These are phyloP conservation scores for Pinna nobilis DNA, from an alignment of 1,140 invertebrate species.

Conservation along the genomic window DNA sequence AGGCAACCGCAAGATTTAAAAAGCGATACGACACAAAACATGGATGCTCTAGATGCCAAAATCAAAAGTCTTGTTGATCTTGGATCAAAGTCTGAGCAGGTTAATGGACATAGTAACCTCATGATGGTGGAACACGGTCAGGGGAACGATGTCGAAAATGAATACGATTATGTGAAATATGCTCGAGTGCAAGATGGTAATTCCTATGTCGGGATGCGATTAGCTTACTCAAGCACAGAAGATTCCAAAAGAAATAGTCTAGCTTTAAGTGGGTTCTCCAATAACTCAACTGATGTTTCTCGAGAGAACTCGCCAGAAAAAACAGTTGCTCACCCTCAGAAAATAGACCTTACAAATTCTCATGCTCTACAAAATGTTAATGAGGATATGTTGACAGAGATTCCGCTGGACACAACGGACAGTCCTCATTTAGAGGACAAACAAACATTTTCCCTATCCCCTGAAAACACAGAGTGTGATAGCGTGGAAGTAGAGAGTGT, in stretches of 20 bases:
- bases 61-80: not conserved
- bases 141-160: conserved; percentile 65
- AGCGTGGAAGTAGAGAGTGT: conserved; percentile 90
- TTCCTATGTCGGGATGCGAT: conserved; percentile 86
- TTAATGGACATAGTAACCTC: not conserved
- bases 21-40: not conserved
- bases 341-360: conserved; percentile 36
- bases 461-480: conserved; percentile 96
- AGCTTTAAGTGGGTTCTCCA: conserved; percentile 43
- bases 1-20: not conserved
- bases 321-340: conserved; percentile 45
- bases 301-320: conserved; percentile 63
- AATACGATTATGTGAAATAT: conserved; percentile 85
- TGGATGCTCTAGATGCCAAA: not conserved
- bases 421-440: conserved; percentile 42
- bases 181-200: conserved; percentile 83
- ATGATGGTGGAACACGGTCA: too few relatives aligned
- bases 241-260: conserved; percentile 58
- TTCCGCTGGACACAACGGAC: conserved; percentile 67
- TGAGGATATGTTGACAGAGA: conserved; percentile 70
- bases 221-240: conserved; percentile 77
- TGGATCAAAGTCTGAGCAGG: not conserved
- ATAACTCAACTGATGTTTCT: conserved; percentile 46
- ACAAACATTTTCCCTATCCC: conserved; percentile 87
- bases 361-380: conserved; percentile 54